These are phyloP conservation scores for Nemurella pictetii DNA, from an alignment of 2,888 invertebrate genomes.

Conservation along the genomic window DNA sequence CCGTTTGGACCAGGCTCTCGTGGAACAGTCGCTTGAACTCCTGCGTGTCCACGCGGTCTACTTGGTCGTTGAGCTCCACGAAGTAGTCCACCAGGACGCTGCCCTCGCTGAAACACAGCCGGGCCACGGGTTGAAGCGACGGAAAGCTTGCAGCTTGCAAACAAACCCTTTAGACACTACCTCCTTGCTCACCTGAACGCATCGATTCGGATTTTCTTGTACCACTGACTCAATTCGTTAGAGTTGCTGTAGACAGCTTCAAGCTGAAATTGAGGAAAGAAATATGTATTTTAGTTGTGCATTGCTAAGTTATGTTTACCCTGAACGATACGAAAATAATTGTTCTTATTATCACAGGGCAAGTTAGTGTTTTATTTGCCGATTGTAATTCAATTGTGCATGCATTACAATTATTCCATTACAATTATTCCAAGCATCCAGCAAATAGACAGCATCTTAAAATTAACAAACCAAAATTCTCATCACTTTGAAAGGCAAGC, in stretches of 20 bases:
- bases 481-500: neutral
- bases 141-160: too few relatives aligned
- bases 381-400: too few relatives aligned
- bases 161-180: too few relatives aligned
- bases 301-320: too few relatives aligned
- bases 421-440: too few relatives aligned
- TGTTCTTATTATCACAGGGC: too few relatives aligned
- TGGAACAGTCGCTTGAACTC: conserved; percentile 73
- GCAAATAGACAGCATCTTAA: too few relatives aligned
- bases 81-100: conserved; percentile 88
- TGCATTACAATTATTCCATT: too few relatives aligned
- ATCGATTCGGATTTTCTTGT: conserved; percentile 82
- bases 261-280: conserved; percentile 61
- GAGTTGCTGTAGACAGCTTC: conserved; percentile 81
- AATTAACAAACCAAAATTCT: neutral
- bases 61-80: conserved; percentile 78
- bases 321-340: too few relatives aligned
- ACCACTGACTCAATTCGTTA: conserved; percentile 75
- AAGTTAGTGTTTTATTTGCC: too few relatives aligned
- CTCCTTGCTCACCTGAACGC: conserved; percentile 65
- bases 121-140: neutral
- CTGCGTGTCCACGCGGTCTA: conserved; percentile 67
- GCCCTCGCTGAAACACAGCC: conserved; percentile 63
- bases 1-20: conserved; percentile 59
- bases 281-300: conserved; percentile 20